Base-by-base conservation (phyloP, 1,140 invertebrate species). In the Calliphora vicina region DNA sequence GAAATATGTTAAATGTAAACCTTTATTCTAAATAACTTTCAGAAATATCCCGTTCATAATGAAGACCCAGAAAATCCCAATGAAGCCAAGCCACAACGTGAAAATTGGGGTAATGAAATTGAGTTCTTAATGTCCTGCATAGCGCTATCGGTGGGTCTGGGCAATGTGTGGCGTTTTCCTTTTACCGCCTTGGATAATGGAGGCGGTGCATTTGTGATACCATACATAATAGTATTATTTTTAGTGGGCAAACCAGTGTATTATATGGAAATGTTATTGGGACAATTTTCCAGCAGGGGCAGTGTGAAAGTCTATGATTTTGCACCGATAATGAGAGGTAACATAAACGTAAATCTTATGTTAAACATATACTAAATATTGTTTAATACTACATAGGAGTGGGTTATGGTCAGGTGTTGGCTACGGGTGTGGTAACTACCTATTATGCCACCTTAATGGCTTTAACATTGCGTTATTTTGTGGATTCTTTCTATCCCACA, bases 111-210 rank as follows among this genome's bases (percentile, higher is more conserved):
- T 26, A 97, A 95, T 85, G 94, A 96, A 84, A 89, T 96, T 1
- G 97, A 98, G 88, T 98, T 98, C 88, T 91, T 98, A 0, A 95
- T 98, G 92, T 97, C 96, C 2, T 97, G 96, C 88, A 96, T 98
- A 81, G 95, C 96, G n/a, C 95, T 97, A 84, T 97, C 97, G 8
- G 96, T 98, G 6, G 97, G 97, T 0, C 92, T 98, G n/a, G 97
- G 97, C 25, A 91, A 91, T 50, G 88, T 91, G 26, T 91, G 89
- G 90, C 82, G 89, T 23, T 98, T 98, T 91, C 97, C 97, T 0
- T 97, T 96, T 86, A 93, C 95, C 0, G 96, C 95, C 1, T 95
- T 96, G 87, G 93, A 96, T 83, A 97, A 97, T 87, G 96, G 96
- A 15, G 96, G 96, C 15, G 90, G 90, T 0, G 90, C 90, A 0